A percentile compares a stretch with the other conserved stretches of the same genome.
Conservation (phyloP, 92 coral and sea anemone species). For the Zoanthus sociatus region DNA sequence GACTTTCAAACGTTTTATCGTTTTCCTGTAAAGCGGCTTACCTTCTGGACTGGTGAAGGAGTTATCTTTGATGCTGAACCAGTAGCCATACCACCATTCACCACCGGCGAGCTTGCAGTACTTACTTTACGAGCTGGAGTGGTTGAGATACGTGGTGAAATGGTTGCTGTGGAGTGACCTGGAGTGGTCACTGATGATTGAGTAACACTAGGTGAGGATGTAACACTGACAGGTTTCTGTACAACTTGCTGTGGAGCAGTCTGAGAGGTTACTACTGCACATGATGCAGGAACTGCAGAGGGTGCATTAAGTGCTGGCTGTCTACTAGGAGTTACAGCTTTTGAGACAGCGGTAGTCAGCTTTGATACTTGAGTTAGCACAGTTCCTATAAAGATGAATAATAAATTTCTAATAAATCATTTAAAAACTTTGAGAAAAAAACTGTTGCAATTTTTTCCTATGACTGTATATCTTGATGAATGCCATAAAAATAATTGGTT, state of each 20-base stretch:
- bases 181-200: conserved; percentile 1
- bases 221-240: conserved; percentile 1
- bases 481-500: too few relatives aligned
- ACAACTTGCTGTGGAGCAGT: conserved; percentile 1
- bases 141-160: conserved; percentile 12
- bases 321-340: conserved; percentile 12
- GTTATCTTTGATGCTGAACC: conserved; percentile 13
- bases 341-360: conserved; percentile 38
- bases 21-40: neutral
- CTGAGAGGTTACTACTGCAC: neutral
- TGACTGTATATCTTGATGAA: too few relatives aligned
- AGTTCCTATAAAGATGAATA: neutral
- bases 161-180: conserved; percentile 9
- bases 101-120: conserved; percentile 22
- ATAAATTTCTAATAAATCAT: neutral
- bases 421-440: too few relatives aligned
- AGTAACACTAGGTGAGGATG: conserved; percentile 10
- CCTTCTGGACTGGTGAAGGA: conserved; percentile 31
- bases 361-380: conserved; percentile 46
- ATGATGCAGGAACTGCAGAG: neutral
- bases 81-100: conserved; percentile 28
- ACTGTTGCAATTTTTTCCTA: too few relatives aligned
- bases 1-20: too few relatives aligned
- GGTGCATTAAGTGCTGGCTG: conserved; percentile 17
- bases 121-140: conserved; percentile 19